Conservation (phyloP, 1,140 invertebrate genomes). For the Euwallacea fornicatus region DNA sequence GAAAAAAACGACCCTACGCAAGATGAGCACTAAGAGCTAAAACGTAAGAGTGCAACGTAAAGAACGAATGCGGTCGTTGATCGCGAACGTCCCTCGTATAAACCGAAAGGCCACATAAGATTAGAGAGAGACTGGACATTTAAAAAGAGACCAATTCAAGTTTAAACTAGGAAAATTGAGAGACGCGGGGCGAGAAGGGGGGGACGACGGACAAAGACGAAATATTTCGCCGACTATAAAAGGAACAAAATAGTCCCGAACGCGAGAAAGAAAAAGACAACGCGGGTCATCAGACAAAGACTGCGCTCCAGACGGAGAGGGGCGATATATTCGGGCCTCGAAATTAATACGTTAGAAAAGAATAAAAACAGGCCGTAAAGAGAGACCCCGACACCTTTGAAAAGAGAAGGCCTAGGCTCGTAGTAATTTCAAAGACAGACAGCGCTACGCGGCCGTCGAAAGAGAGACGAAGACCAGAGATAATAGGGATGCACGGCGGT, state of each 20-base stretch:
- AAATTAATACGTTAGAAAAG: constrained; percentile 52
- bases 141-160: constrained; percentile 49
- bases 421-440: constrained; percentile 39
- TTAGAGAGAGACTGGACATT: constrained; percentile 34
- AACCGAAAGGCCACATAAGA: constrained; percentile 27
- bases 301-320: constrained; percentile 18
- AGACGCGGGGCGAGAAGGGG: constrained; percentile 16
- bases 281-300: constrained; percentile 47
- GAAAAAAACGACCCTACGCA: too few species aligned
- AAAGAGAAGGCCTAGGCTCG: constrained; percentile 34
- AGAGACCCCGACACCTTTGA: constrained; percentile 40
- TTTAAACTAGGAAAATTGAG: constrained; percentile 48
- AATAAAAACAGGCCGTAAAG: constrained; percentile 46
- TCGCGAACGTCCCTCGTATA: constrained; percentile 21
- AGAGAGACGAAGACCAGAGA: constrained; percentile 44
- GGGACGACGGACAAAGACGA: constrained; percentile 39
- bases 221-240: constrained; percentile 40
- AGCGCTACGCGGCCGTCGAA: constrained; percentile 28
- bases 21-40: too few species aligned
- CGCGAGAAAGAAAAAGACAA: constrained; percentile 46
- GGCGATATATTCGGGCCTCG: constrained; percentile 42
- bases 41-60: too few species aligned
- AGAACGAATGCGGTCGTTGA: too few species aligned
- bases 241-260: constrained; percentile 40
- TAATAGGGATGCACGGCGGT: constrained; percentile 48